Evolutionary conservation across 2,888 invertebrate genomes (phyloP).

Genomic region (Lathronympha strigana): DNA sequence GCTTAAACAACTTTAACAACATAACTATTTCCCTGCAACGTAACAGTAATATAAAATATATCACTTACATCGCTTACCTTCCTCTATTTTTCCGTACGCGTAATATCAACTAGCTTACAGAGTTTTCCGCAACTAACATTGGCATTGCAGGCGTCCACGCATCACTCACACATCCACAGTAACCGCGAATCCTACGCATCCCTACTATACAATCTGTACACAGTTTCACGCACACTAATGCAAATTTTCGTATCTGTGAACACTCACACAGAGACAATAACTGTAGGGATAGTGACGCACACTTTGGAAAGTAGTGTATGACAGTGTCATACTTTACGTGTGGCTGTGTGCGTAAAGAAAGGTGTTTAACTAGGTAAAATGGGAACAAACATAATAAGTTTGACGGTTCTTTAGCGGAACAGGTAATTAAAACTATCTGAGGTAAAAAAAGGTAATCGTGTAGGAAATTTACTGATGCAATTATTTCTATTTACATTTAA

Average conservation of each 20-base stretch:
- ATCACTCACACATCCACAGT: slow-evolving; percentile 66
- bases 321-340: slow-evolving; percentile 38
- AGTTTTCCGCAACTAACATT: slow-evolving; percentile 80
- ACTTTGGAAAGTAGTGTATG: slow-evolving; percentile 36
- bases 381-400: slow-evolving; percentile 62
- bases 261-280: slow-evolving; percentile 32
- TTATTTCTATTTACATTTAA: slow-evolving; percentile 24
- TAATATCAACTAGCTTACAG: slow-evolving; percentile 71
- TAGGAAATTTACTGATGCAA: slow-evolving; percentile 31
- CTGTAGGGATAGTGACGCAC: slow-evolving; percentile 42
- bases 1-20: not conserved
- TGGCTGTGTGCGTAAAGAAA: slow-evolving; percentile 78
- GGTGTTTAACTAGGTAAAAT: slow-evolving; percentile 80
- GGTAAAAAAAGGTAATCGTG: slow-evolving; percentile 35
- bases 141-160: slow-evolving; percentile 82
- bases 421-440: slow-evolving; percentile 56
- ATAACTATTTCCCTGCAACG: slow-evolving; percentile 13
- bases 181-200: slow-evolving; percentile 43
- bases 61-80: slow-evolving; percentile 36
- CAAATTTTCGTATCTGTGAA: slow-evolving; percentile 22
- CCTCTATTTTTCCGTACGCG: slow-evolving; percentile 72
- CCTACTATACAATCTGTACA: slow-evolving; percentile 6
- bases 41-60: slow-evolving; percentile 33
- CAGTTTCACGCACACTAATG: slow-evolving; percentile 43
- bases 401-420: slow-evolving; percentile 62